Percentiles rank a stretch among this genome's conserved stretches.
Evolutionary conservation across 1,140 invertebrate genomes (phyloP).

Genomic region (Drosophila tsacasi): DNA sequence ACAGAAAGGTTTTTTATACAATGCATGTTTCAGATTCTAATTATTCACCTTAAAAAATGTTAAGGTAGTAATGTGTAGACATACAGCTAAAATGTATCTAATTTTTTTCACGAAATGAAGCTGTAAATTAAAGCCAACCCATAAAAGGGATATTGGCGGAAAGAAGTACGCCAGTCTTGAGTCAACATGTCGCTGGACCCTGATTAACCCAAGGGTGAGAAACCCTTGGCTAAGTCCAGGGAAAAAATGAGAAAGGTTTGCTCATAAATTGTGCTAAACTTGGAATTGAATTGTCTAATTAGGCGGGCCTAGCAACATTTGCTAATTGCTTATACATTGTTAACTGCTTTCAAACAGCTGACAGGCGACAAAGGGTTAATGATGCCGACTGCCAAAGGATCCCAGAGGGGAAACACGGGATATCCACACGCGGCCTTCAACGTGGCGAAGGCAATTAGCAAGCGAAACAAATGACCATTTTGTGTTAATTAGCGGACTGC

Average conservation of each 20-base stretch:
- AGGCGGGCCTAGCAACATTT: conserved; percentile 56
- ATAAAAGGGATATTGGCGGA: neutral
- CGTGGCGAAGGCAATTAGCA: conserved; percentile 57
- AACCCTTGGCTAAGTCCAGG: neutral
- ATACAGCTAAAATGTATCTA: neutral
- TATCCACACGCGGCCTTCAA: conserved; percentile 25
- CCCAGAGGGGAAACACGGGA: conserved; percentile 24
- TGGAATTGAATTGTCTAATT: conserved; percentile 58
- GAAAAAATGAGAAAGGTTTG: conserved; percentile 10
- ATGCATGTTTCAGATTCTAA: neutral
- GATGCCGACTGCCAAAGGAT: conserved; percentile 23
- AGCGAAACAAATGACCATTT: conserved; percentile 73
- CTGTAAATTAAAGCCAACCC: neutral
- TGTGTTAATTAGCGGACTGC: conserved; percentile 69
- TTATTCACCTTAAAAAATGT: neutral
- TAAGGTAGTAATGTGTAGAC: neutral
- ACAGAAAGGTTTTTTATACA: neutral
- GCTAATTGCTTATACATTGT: conserved; percentile 78
- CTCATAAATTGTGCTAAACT: conserved; percentile 41
- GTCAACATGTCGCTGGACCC: conserved; percentile 15
- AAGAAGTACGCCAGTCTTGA: conserved; percentile 2
- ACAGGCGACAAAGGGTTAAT: conserved; percentile 68
- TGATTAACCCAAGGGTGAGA: conserved; percentile 19
- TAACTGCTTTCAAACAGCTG: conserved; percentile 66
- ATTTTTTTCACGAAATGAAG: neutral